phyloP scores from a whole-genome alignment of 2,113 vertebrate species.

The Canis aureus region DNA sequence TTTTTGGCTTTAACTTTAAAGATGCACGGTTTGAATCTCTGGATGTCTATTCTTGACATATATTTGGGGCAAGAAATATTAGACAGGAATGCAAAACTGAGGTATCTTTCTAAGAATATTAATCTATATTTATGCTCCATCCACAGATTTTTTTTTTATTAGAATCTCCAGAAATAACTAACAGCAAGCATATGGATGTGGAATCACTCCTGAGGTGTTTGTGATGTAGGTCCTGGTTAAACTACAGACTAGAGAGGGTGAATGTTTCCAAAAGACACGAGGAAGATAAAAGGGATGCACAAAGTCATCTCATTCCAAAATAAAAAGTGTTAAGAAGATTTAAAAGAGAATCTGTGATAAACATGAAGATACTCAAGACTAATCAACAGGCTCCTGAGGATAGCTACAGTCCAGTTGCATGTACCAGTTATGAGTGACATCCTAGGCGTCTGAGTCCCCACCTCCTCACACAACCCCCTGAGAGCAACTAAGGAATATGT shows the following conservation, averaged over 20 bases:
- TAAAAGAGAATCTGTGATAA: neutral
- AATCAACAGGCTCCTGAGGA: neutral
- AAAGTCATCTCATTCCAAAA: neutral
- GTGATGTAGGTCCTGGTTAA: neutral
- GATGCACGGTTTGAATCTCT: neutral
- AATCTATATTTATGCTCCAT: neutral
- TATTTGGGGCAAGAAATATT: neutral
- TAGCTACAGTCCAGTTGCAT: too few species aligned
- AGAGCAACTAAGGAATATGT: neutral
- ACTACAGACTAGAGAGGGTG: neutral
- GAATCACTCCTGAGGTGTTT: neutral
- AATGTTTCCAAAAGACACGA: neutral
- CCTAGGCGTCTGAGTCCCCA: neutral
- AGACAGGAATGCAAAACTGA: neutral
- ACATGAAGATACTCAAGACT: too few species aligned
- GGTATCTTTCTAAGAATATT: neutral
- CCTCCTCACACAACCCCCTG: neutral
- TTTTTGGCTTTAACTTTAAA: neutral
- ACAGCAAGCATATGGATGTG: neutral
- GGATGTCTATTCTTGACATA: neutral
- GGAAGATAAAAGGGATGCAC: neutral
- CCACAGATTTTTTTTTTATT: neutral
- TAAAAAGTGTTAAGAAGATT: neutral
- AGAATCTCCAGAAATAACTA: neutral
- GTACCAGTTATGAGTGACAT: rapidly evolving